Percentiles rank a stretch among this genome's conserved stretches.
Evolutionary conservation across 2,113 vertebrate genomes (phyloP).

Genomic region (Poicephalus meyeri): DNA sequence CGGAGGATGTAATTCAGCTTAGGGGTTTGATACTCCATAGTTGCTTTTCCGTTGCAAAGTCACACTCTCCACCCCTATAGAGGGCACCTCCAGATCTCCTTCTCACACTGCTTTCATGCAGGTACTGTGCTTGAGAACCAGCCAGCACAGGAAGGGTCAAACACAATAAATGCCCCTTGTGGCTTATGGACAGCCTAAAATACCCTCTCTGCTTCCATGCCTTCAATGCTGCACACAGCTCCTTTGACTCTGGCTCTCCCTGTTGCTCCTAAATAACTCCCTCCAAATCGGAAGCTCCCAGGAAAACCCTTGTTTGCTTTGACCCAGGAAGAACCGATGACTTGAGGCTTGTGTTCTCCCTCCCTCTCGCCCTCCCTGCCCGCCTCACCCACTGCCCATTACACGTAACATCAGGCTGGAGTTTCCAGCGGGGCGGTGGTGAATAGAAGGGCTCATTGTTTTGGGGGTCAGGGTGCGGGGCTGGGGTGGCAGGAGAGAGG

Average conservation of each 20-base stretch:
- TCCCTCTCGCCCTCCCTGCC: background rate
- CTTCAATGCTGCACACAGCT: background rate
- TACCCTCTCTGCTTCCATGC: background rate
- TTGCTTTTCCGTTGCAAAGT: background rate
- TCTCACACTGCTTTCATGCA: rapidly evolving
- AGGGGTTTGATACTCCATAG: rapidly evolving
- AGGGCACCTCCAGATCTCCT: background rate
- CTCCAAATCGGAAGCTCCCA: background rate
- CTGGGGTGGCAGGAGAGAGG: background rate
- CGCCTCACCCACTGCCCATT: background rate
- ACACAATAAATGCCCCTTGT: background rate
- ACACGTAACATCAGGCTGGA: rapidly evolving
- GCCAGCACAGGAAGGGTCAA: background rate
- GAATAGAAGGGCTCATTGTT: constrained; percentile 39
- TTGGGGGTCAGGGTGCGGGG: background rate
- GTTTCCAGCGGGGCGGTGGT: background rate
- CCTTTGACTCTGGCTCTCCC: background rate
- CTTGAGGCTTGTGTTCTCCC: background rate
- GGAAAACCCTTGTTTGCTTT: background rate
- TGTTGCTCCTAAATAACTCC: background rate
- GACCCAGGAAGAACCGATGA: background rate
- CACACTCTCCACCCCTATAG: background rate
- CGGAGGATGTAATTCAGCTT: background rate
- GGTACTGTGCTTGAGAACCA: background rate
- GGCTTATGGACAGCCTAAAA: background rate